Evolutionary conservation across 2,113 vertebrate genomes (phyloP).

Genomic region (Tupaia tana): DNA sequence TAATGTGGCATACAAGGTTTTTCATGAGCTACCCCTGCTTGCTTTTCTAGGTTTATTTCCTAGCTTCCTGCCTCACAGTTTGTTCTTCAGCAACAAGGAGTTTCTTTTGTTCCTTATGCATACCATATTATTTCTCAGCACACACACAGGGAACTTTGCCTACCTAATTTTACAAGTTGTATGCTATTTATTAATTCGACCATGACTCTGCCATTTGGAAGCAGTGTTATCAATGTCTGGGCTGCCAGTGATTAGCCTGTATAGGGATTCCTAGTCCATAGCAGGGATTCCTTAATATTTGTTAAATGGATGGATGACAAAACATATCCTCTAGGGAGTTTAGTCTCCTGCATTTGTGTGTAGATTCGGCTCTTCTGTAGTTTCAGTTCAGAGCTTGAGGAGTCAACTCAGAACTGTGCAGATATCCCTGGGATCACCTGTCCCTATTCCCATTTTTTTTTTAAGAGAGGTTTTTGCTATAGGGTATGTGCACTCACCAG

Average conservation of each 20-base stretch:
- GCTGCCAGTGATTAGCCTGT: not conserved
- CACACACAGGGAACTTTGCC: not conserved
- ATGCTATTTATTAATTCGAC: slow-evolving; percentile 33
- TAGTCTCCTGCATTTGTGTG: not conserved
- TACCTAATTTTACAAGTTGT: not conserved
- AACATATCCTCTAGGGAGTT: not conserved
- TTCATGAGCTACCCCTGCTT: not conserved
- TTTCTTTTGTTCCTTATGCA: not conserved
- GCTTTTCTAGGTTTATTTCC: not conserved
- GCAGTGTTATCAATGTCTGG: not conserved
- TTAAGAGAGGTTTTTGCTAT: too few species aligned
- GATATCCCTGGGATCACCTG: not conserved
- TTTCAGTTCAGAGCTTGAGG: not conserved
- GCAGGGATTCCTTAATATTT: not conserved
- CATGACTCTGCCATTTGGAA: not conserved
- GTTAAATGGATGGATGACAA: not conserved
- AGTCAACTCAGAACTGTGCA: not conserved
- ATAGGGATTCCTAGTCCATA: not conserved
- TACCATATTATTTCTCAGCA: not conserved
- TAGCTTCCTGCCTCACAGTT: not conserved
- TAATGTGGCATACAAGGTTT: not conserved
- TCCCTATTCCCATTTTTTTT: not conserved
- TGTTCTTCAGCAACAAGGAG: not conserved
- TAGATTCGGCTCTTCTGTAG: not conserved
- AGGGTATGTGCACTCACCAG: too few species aligned